phyloP scores from a whole-genome alignment of 2,888 invertebrate species.

The Thymelicus sylvestris region DNA sequence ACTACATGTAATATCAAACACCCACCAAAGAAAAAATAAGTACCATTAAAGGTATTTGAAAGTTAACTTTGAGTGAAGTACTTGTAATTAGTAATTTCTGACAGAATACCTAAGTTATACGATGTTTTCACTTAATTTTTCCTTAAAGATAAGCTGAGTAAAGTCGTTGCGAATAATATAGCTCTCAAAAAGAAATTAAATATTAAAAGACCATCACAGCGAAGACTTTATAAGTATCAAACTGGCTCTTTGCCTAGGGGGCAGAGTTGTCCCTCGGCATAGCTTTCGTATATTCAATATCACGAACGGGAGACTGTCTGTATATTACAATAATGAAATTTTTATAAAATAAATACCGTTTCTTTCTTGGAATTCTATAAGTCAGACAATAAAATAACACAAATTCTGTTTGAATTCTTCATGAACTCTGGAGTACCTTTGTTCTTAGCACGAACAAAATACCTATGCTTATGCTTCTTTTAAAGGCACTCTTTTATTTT shows the following conservation, averaged over 20 bases:
- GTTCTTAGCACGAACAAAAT: conserved; percentile 23
- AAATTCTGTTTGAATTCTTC: conserved; percentile 38
- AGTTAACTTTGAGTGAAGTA: conserved; percentile 1
- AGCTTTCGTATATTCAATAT: conserved; percentile 22
- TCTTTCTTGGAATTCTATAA: conserved; percentile 45
- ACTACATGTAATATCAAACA: neutral
- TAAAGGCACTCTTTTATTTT: conserved; percentile 23
- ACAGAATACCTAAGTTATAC: conserved; percentile 42
- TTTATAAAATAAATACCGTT: conserved; percentile 74
- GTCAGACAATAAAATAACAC: conserved; percentile 35
- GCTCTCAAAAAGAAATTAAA: conserved; percentile 75
- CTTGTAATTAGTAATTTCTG: conserved; percentile 29
- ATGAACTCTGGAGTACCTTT: conserved; percentile 23
- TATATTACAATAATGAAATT: conserved; percentile 71
- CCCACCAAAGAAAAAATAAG: too few species aligned
- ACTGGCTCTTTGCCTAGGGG: conserved; percentile 60
- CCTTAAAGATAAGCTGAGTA: conserved; percentile 52
- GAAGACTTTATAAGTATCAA: conserved; percentile 74
- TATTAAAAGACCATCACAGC: conserved; percentile 74
- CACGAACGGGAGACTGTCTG: conserved; percentile 53
- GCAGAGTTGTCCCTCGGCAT: conserved; percentile 50
- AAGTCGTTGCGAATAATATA: conserved; percentile 54
- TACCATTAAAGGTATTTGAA: neutral
- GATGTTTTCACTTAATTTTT: conserved; percentile 52
- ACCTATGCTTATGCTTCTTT: conserved; percentile 19